A percentile compares a stretch with the other conserved stretches of the same genome.
Evolutionary conservation across 2,888 invertebrate species (phyloP).

Genomic region (Bibio marci): DNA sequence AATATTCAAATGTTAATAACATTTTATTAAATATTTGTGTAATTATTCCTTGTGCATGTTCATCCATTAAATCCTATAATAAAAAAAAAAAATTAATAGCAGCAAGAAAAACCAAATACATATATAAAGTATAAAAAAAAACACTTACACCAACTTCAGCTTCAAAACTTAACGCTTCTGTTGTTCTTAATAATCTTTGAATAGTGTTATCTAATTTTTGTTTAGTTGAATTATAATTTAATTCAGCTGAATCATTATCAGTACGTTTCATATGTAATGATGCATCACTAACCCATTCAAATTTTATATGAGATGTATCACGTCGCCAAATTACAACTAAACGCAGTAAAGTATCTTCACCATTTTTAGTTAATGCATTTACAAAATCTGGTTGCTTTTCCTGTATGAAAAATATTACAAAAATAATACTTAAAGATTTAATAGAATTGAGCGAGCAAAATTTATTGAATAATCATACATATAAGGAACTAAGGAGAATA

Average conservation of each 20-base stretch:
- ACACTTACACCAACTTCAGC: conserved; percentile 51
- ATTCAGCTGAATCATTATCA: conserved; percentile 26
- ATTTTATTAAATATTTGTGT: conserved; percentile 49
- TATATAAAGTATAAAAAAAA: neutral
- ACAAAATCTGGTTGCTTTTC: conserved; percentile 62
- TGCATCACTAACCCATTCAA: conserved; percentile 58
- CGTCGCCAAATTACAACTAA: conserved; percentile 83
- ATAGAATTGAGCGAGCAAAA: too few relatives aligned
- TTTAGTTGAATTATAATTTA: conserved; percentile 50
- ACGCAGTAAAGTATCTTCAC: conserved; percentile 49
- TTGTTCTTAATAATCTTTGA: conserved; percentile 48
- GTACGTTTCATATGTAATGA: conserved; percentile 18
- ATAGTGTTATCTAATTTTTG: conserved; percentile 54
- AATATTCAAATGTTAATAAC: conserved; percentile 49
- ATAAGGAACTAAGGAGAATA: too few relatives aligned
- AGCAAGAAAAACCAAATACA: too few relatives aligned
- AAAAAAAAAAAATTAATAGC: too few relatives aligned
- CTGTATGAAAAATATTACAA: too few relatives aligned
- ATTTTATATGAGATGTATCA: conserved; percentile 70
- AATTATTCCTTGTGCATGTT: conserved; percentile 55
- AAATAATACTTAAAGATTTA: too few relatives aligned
- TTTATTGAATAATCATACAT: too few relatives aligned
- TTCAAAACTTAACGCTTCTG: conserved; percentile 60
- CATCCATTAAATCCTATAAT: conserved; percentile 53
- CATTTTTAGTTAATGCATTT: conserved; percentile 36